These are phyloP conservation scores for Microctonus hyperodae DNA, from an alignment of 2,888 invertebrate species.

Conservation along the genomic window DNA sequence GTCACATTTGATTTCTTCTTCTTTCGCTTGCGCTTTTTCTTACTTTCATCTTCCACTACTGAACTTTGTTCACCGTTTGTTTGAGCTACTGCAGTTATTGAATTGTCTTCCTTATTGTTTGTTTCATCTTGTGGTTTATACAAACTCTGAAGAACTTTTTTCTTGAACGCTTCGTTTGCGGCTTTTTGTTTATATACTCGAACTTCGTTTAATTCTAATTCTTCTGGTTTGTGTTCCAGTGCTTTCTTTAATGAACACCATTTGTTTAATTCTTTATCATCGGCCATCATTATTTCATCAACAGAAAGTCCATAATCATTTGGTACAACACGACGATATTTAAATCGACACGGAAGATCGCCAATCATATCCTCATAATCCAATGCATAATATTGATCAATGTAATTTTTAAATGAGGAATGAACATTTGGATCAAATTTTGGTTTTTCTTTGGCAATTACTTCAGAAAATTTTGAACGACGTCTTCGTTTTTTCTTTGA, in stretches of 20 bases:
- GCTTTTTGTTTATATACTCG: slow-evolving; percentile 78
- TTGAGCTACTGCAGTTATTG: neutral
- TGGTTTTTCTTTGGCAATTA: slow-evolving; percentile 80
- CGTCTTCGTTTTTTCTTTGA: slow-evolving; percentile 70
- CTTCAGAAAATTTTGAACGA: slow-evolving; percentile 79
- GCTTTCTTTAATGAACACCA: slow-evolving; percentile 95
- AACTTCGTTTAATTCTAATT: slow-evolving; percentile 82
- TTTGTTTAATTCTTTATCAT: slow-evolving; percentile 91
- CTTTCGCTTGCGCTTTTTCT: slow-evolving; percentile 46
- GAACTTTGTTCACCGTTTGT: slow-evolving; percentile 28
- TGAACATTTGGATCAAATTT: slow-evolving; percentile 78
- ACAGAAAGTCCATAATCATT: slow-evolving; percentile 90
- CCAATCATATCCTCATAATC: slow-evolving; percentile 96
- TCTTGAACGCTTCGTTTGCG: slow-evolving; percentile 76
- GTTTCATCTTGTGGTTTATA: slow-evolving; percentile 63
- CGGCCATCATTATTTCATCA: slow-evolving; percentile 92
- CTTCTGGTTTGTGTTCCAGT: slow-evolving; percentile 77
- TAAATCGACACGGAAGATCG: slow-evolving; percentile 90
- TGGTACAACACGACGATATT: slow-evolving; percentile 86
- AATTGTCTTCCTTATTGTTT: slow-evolving; percentile 43
- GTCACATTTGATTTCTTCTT: slow-evolving; percentile 32
- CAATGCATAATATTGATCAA: slow-evolving; percentile 93
- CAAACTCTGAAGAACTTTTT: slow-evolving; percentile 79
- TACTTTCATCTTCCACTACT: slow-evolving; percentile 36
- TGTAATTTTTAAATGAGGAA: slow-evolving; percentile 83